A percentile compares a stretch with the other conserved stretches of the same genome.
Conservation (phyloP, 53 echinoderm and acorn worm species). For the Luidia sarsii region DNA sequence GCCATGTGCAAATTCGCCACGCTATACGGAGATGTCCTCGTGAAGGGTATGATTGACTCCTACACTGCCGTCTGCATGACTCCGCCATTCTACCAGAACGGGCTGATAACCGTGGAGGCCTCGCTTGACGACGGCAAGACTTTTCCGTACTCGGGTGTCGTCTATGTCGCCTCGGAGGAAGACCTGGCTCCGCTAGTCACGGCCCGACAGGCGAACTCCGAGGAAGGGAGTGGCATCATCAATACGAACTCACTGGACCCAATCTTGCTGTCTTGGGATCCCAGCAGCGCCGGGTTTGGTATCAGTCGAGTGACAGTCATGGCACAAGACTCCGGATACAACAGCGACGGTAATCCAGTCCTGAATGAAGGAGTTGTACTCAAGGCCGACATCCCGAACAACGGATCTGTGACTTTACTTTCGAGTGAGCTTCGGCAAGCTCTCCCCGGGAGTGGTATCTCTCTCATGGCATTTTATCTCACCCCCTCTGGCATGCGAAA, state of each 20-base stretch:
- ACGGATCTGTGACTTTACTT: background rate
- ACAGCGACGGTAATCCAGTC: constrained; percentile 8
- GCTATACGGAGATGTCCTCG: constrained; percentile 12
- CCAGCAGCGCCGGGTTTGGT: background rate
- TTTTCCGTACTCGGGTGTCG: constrained; percentile 55
- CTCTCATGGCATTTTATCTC: background rate
- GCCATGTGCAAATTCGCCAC: constrained; percentile 50
- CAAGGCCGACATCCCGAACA: background rate
- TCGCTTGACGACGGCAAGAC: constrained; percentile 51
- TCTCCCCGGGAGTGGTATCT: background rate
- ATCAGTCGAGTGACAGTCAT: constrained; percentile 2
- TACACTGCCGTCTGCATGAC: constrained; percentile 52
- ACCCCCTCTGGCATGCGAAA: background rate
- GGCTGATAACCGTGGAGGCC: constrained; percentile 32
- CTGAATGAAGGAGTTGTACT: constrained; percentile 17
- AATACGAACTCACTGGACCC: constrained; percentile 9
- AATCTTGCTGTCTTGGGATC: constrained; percentile 51
- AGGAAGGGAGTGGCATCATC: background rate
- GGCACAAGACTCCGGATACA: background rate
- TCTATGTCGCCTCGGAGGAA: constrained; percentile 60
- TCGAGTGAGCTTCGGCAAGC: background rate
- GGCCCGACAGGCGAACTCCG: constrained; percentile 34
- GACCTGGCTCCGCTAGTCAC: constrained; percentile 29
- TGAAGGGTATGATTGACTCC: constrained; percentile 26
- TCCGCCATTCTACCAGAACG: constrained; percentile 49